These are phyloP conservation scores for Drosophila rubida DNA, from an alignment of 2,888 invertebrate species.

Conservation along the genomic window DNA sequence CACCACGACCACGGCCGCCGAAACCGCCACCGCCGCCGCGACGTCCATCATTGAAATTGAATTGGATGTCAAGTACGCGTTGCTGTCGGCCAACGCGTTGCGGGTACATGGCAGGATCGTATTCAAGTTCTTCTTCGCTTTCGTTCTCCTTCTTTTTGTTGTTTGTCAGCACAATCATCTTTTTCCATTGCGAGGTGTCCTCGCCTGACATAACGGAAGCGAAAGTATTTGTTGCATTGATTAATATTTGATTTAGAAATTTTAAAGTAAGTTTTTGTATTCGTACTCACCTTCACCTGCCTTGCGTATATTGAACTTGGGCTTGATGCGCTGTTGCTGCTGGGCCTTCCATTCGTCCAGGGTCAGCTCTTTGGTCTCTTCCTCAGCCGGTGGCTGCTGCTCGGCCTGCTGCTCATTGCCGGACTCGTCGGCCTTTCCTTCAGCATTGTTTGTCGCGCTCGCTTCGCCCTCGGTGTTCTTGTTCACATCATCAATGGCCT, in stretches of 20 bases:
- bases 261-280: too few relatives aligned
- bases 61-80: conserved; percentile 94
- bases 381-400: conserved; percentile 86
- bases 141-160: conserved; percentile 86
- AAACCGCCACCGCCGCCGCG: conserved; percentile 90
- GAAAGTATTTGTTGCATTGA: background rate
- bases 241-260: background rate
- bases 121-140: conserved; percentile 90
- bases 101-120: conserved; percentile 92
- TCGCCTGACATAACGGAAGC: conserved; percentile 86
- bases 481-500: conserved; percentile 90
- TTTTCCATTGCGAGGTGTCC: conserved; percentile 96
- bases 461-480: conserved; percentile 68
- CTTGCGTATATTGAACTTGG: conserved; percentile 96
- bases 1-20: conserved; percentile 85
- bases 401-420: conserved; percentile 85
- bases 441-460: conserved; percentile 76
- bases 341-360: conserved; percentile 98
- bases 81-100: conserved; percentile 95
- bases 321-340: conserved; percentile 92
- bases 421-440: conserved; percentile 82
- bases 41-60: conserved; percentile 93
- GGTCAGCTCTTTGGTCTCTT: conserved; percentile 94
- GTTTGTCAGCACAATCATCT: conserved; percentile 91
- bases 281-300: conserved; percentile 92